A percentile compares a stretch with the other conserved stretches of the same genome.
These are phyloP conservation scores for Sandelia bainsii DNA, from an alignment of 2,797 vertebrate genomes.

Conservation along the genomic window DNA sequence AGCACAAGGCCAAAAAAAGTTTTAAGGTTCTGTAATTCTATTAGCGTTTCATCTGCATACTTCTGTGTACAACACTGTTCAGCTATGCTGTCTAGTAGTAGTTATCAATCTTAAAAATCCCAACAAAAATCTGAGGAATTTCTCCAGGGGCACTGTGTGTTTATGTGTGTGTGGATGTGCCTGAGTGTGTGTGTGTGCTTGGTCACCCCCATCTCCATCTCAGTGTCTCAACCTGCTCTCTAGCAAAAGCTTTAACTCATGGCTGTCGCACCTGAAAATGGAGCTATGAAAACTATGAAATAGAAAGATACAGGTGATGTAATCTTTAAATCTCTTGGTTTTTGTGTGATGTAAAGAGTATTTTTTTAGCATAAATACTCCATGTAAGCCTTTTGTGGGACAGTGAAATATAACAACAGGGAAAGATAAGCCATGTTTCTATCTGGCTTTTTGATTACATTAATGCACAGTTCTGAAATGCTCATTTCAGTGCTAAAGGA, in stretches of 20 bases:
- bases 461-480: too few relatives aligned
- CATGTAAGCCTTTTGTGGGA: too few relatives aligned
- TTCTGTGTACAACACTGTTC: slow-evolving; percentile 28
- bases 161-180: slow-evolving; percentile 41
- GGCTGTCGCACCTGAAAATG: neutral
- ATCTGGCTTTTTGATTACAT: too few relatives aligned
- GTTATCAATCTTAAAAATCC: slow-evolving; percentile 74
- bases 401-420: too few relatives aligned
- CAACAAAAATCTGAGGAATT: slow-evolving; percentile 79
- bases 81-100: slow-evolving; percentile 40
- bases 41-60: slow-evolving; percentile 50
- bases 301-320: too few relatives aligned
- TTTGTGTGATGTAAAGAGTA: too few relatives aligned
- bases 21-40: slow-evolving; percentile 29
- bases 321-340: too few relatives aligned
- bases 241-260: slow-evolving; percentile 16
- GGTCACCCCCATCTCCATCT: slow-evolving; percentile 18
- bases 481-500: too few relatives aligned
- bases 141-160: slow-evolving; percentile 68
- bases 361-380: too few relatives aligned
- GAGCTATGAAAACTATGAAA: too few relatives aligned
- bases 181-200: slow-evolving; percentile 36
- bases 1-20: slow-evolving; percentile 5
- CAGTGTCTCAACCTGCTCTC: slow-evolving; percentile 23
- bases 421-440: too few relatives aligned